These are phyloP conservation scores for Anadara kagoshimensis DNA, from an alignment of 1,140 invertebrate genomes.

Conservation along the genomic window DNA sequence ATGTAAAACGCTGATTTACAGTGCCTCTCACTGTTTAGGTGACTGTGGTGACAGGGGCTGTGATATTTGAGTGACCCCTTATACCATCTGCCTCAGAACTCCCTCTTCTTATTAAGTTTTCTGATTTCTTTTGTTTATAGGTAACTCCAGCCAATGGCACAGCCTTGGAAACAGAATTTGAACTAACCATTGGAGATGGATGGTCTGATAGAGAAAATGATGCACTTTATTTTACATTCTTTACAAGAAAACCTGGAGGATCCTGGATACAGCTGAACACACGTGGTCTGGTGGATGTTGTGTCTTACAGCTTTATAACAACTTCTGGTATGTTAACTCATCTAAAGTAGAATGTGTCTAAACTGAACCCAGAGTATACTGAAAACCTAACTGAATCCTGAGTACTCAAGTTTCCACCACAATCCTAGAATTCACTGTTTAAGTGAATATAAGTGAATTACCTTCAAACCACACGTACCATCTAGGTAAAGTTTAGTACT, in stretches of 20 bases:
- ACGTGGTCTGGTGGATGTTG: constrained; percentile 11
- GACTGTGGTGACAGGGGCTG: too few species aligned
- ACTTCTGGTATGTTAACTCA: constrained; percentile 2
- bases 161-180: constrained; percentile 16
- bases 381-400: too few species aligned
- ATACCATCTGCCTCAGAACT: neutral
- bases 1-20: too few species aligned
- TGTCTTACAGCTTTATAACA: constrained; percentile 10
- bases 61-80: too few species aligned
- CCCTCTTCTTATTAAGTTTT: neutral
- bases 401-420: too few species aligned
- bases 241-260: constrained; percentile 5
- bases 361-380: too few species aligned
- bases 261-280: constrained; percentile 19
- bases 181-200: constrained; percentile 16
- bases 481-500: too few species aligned
- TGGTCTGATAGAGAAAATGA: constrained; percentile 26
- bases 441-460: too few species aligned
- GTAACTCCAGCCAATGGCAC: constrained; percentile 26
- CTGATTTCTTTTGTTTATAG: neutral
- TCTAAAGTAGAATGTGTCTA: too few species aligned
- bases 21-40: too few species aligned
- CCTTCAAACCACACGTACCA: too few species aligned
- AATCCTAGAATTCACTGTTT: too few species aligned
- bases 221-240: constrained; percentile 8